Evolutionary conservation across 2,888 invertebrate genomes (phyloP).

Genomic region (Hemithea aestivaria): DNA sequence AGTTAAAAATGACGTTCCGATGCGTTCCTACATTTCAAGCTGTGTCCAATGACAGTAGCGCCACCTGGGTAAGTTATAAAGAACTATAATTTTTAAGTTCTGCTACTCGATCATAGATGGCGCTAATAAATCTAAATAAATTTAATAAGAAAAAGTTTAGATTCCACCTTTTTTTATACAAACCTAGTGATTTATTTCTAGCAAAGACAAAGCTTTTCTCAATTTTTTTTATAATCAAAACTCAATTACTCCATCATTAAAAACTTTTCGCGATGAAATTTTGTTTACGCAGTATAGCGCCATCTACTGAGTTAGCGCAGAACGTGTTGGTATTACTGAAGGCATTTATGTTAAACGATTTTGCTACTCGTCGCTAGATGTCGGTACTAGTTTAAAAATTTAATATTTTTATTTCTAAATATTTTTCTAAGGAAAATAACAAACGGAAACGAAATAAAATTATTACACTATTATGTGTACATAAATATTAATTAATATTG

Average conservation of each 20-base stretch:
- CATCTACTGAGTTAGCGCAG: constrained; percentile 11
- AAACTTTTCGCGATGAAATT: too few relatives aligned
- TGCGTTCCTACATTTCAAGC: constrained; percentile 84
- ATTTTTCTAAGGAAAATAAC: too few relatives aligned
- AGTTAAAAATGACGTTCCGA: constrained; percentile 80
- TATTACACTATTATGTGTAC: too few relatives aligned
- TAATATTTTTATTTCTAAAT: too few relatives aligned
- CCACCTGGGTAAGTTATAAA: constrained; percentile 82
- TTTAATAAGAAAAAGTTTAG: too few relatives aligned
- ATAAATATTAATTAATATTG: too few relatives aligned
- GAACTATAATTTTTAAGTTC: constrained; percentile 20
- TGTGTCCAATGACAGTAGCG: constrained; percentile 81
- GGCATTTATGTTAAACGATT: not conserved
- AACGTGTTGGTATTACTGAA: not conserved
- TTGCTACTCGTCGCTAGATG: constrained; percentile 18
- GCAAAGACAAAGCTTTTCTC: too few relatives aligned
- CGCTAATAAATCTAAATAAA: too few relatives aligned
- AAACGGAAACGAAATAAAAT: too few relatives aligned
- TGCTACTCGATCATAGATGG: constrained; percentile 39
- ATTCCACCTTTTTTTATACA: too few relatives aligned
- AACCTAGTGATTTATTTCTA: too few relatives aligned
- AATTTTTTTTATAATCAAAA: not conserved
- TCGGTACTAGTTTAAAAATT: constrained; percentile 7
- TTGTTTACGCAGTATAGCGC: constrained; percentile 4
- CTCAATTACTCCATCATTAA: not conserved